Conservation (phyloP, 2,113 vertebrate genomes). For the Trichomycterus rosablanca region DNA sequence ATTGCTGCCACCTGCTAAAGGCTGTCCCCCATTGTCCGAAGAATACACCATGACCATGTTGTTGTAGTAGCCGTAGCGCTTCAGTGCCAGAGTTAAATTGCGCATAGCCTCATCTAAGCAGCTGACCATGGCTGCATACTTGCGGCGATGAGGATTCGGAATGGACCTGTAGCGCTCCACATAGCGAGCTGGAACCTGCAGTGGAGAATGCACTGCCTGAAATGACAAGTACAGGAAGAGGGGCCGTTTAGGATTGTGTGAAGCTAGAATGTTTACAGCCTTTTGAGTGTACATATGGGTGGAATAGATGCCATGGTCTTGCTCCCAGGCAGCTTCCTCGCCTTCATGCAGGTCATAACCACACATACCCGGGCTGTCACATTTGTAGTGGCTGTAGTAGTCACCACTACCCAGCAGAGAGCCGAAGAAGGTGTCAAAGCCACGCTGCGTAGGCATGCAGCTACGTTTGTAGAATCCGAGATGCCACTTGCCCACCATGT, state of each 20-base stretch:
- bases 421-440: slow-evolving; percentile 94
- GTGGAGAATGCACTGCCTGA: slow-evolving; percentile 90
- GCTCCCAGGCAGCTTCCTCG: slow-evolving; percentile 88
- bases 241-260: slow-evolving; percentile 77
- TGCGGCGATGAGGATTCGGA: slow-evolving; percentile 80
- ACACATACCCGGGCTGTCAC: slow-evolving; percentile 86
- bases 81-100: slow-evolving; percentile 85
- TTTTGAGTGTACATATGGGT: slow-evolving; percentile 92
- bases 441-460: slow-evolving; percentile 89
- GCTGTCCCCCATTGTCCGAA: slow-evolving; percentile 93
- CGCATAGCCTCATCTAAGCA: slow-evolving; percentile 89
- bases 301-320: slow-evolving; percentile 85
- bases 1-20: slow-evolving; percentile 86
- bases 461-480: slow-evolving; percentile 91
- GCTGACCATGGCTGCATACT: slow-evolving; percentile 93
- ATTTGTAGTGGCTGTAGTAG: slow-evolving; percentile 96
- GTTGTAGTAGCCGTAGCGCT: slow-evolving; percentile 83
- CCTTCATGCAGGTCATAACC: slow-evolving; percentile 94
- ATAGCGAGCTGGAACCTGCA: slow-evolving; percentile 87
- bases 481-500: slow-evolving; percentile 99
- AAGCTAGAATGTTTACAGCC: slow-evolving; percentile 79
- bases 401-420: slow-evolving; percentile 90
- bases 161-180: slow-evolving; percentile 87
- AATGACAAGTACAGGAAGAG: slow-evolving; percentile 90
- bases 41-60: slow-evolving; percentile 92